Percentiles rank a stretch among this genome's conserved stretches.
phyloP scores from a whole-genome alignment of 1,140 invertebrate species.

The Drosophila nebulosa region DNA sequence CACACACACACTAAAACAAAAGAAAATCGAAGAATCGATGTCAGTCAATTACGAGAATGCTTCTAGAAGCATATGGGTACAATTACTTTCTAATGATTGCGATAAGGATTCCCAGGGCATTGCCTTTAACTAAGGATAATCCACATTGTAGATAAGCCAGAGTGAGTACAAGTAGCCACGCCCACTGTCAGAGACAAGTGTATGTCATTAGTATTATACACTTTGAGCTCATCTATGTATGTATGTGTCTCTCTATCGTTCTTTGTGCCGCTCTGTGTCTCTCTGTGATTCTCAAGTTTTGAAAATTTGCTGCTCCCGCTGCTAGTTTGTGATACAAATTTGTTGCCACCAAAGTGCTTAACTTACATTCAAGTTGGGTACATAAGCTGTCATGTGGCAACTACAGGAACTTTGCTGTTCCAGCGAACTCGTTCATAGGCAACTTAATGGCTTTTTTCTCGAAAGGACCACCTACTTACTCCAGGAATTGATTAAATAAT shows the following conservation, averaged over 20 bases:
- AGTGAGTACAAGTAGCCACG: constrained; percentile 9
- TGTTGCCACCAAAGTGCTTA: constrained; percentile 5
- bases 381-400: neutral
- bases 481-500: no score
- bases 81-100: neutral
- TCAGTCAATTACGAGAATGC: neutral
- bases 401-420: no score
- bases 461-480: no score
- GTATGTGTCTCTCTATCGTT: neutral
- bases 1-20: no score
- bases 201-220: constrained; percentile 34
- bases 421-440: no score
- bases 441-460: no score
- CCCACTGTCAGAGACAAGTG: constrained; percentile 34
- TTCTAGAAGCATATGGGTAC: neutral
- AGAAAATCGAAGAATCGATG: neutral
- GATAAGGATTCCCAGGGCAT: constrained; percentile 6
- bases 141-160: neutral
- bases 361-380: neutral
- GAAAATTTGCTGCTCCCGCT: neutral
- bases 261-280: neutral
- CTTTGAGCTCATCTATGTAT: neutral
- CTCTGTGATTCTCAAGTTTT: neutral
- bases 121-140: constrained; percentile 9
- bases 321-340: constrained; percentile 13